Conservation (phyloP, 1,140 invertebrate genomes). For the Palaemon carinicauda region DNA sequence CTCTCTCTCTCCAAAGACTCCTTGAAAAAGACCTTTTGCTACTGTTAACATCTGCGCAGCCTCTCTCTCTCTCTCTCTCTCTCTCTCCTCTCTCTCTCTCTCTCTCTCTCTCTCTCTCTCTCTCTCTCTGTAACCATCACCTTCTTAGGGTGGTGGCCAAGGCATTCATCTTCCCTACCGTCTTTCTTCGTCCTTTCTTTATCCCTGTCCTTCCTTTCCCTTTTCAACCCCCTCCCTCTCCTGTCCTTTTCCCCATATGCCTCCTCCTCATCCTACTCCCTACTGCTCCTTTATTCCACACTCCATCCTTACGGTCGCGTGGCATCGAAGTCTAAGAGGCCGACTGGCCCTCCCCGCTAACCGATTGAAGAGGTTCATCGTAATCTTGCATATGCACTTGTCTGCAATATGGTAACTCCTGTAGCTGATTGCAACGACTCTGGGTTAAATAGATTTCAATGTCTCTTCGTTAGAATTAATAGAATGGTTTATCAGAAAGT, state of each 20-base stretch:
- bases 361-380: background rate
- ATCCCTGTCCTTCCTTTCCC: background rate
- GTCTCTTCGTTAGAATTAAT: no score
- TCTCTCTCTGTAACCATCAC: background rate
- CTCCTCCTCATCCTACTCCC: background rate
- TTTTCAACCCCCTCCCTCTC: background rate
- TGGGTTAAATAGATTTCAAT: no score
- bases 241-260: background rate
- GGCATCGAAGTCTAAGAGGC: slow-evolving; percentile 11
- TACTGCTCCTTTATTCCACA: background rate
- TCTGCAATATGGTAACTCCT: no score
- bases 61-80: no score
- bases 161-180: slow-evolving; percentile 38
- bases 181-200: background rate
- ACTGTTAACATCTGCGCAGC: background rate
- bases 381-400: no score
- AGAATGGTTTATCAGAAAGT: no score
- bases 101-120: no score
- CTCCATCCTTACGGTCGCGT: slow-evolving; percentile 33
- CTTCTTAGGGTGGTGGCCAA: slow-evolving; percentile 21
- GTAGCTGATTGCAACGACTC: no score
- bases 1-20: background rate
- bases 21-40: background rate
- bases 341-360: background rate
- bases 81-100: no score